These are phyloP conservation scores for Scolopax rusticola DNA, from an alignment of 2,797 vertebrate species.

Conservation along the genomic window DNA sequence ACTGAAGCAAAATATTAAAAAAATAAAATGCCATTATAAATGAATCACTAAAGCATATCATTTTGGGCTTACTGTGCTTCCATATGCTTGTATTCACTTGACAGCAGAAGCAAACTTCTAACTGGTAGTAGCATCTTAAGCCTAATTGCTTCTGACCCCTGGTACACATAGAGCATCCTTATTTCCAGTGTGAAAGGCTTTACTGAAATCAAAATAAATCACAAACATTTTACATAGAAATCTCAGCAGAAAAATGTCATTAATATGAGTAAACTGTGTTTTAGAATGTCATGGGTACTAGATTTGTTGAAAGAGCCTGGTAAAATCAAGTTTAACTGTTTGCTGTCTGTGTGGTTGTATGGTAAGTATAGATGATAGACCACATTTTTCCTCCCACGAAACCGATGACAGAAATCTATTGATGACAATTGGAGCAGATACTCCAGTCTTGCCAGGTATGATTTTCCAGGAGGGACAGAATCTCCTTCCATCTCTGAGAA, in stretches of 20 bases:
- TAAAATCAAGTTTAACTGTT: neutral
- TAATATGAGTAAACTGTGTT: neutral
- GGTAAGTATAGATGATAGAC: neutral
- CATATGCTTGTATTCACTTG: neutral
- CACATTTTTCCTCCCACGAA: neutral
- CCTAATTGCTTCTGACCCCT: neutral
- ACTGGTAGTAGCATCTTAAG: neutral
- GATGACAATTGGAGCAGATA: neutral
- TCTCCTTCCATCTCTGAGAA: neutral
- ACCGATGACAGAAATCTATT: neutral
- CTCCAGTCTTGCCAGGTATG: neutral
- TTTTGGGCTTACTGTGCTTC: neutral
- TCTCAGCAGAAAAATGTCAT: neutral
- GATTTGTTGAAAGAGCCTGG: neutral
- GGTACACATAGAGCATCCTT: neutral
- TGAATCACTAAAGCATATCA: neutral
- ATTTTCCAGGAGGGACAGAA: neutral
- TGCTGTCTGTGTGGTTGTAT: neutral
- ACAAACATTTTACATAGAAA: neutral
- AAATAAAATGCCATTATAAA: neutral
- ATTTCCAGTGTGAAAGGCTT: neutral
- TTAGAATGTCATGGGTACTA: neutral
- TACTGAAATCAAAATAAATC: neutral
- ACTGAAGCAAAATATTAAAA: neutral
- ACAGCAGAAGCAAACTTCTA: neutral